Base-by-base conservation (phyloP, 1,140 invertebrate genomes). In the Apolygus lucorum region DNA sequence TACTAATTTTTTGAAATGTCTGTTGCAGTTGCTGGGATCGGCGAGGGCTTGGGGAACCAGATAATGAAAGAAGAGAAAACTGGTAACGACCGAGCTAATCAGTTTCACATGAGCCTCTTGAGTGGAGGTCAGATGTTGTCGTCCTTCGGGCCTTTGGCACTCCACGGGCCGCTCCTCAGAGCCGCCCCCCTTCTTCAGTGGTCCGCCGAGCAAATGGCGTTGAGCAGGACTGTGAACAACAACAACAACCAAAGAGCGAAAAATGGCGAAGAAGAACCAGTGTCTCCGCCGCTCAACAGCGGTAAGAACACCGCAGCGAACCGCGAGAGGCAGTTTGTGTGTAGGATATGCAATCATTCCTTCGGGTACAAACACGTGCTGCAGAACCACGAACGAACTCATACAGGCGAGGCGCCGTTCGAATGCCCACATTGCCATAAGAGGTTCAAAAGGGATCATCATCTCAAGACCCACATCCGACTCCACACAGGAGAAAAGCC, bases 361-460 rank as follows among this genome's bases (percentile, higher is more conserved):
- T 96, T 96, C 75, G 93, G 92, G 4, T 96, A 96, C 81, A 96
- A 96, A 76, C 93, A 96, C 78, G 93, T 96, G 1, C 81, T 96
- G 22, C 93, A 96, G 77, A 99, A 98, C 77, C 95, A 98, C 78
- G 93, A 96, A 73, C 86, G 95, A 65, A 98, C 95, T 0, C 96
- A 98, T 78, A 98, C 95, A 0, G 95, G 96, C 0, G 93, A 96
- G 76, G 96, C 97, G 76, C 96, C 96, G 0, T 98, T 98, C 81
- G 91, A 96, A 76, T 99, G 96, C 77, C 88, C 87, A 2, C 89
- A 93, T 78, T 99, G 96, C 78, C 89, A 95, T 74, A 95, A 97
- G 78, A 85, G 92, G 72, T 98, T 98, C 78, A 98, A 95, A 1
- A 86, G 96, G n/a, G 93, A 96, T 78, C 93, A 96, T 76, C 93